Evolutionary conservation across 2,797 vertebrate species (phyloP).

Genomic region (Hyperoplus lanceolatus): DNA sequence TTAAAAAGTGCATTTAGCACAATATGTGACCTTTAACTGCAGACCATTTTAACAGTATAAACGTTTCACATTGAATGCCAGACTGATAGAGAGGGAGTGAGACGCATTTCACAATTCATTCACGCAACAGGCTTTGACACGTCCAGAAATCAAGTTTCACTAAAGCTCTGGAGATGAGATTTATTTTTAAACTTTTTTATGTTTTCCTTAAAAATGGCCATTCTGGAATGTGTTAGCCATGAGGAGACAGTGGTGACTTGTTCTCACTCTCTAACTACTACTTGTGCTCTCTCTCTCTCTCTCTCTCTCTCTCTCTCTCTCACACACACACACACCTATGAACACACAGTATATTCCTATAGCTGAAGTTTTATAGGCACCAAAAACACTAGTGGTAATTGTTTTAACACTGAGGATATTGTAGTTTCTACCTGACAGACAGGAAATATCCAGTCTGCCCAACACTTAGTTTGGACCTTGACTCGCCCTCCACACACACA

Average conservation of each 20-base stretch:
- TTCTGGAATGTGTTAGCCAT: slow-evolving; percentile 34
- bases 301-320: slow-evolving; percentile 12
- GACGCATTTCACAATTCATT: not conserved
- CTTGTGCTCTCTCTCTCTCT: not conserved
- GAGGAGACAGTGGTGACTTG: slow-evolving; percentile 55
- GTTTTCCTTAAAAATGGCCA: slow-evolving; percentile 35
- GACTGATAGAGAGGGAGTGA: not conserved
- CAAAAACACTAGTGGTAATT: slow-evolving; percentile 38
- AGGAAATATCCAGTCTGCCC: slow-evolving; percentile 36
- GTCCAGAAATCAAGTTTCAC: slow-evolving; percentile 4
- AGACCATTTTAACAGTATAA: not conserved
- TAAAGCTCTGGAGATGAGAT: slow-evolving; percentile 44
- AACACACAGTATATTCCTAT: slow-evolving; percentile 12
- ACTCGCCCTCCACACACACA: not conserved
- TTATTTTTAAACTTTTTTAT: slow-evolving; percentile 14
- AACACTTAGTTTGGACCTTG: slow-evolving; percentile 29
- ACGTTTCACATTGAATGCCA: too few species aligned
- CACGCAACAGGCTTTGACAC: slow-evolving; percentile 15
- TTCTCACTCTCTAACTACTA: slow-evolving; percentile 36
- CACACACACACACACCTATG: not conserved
- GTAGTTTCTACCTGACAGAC: slow-evolving; percentile 47
- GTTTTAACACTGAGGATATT: slow-evolving; percentile 49
- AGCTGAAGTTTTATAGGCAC: slow-evolving; percentile 10
- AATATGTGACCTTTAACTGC: not conserved
- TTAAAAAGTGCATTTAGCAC: too few species aligned